These are phyloP conservation scores for Alviniconcha marisindica DNA, from an alignment of 1,140 invertebrate species.

Conservation along the genomic window DNA sequence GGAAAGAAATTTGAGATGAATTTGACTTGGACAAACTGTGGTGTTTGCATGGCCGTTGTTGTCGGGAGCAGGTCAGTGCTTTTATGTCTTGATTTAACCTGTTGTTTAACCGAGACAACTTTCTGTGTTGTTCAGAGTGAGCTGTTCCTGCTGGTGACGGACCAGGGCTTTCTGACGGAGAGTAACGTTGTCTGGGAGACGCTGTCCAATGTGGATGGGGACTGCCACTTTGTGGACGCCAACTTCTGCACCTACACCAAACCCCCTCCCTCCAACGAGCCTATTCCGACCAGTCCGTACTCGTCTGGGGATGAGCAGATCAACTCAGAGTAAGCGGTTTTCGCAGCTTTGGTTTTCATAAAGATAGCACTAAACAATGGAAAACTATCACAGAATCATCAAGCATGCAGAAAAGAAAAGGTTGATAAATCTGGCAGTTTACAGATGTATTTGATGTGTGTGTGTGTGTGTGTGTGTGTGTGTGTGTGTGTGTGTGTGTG, in stretches of 20 bases:
- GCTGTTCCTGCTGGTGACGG: conserved; percentile 80
- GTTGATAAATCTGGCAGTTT: no score
- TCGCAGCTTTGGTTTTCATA: no score
- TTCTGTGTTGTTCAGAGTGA: conserved; percentile 75
- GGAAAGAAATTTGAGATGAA: no score
- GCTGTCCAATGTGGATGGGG: conserved; percentile 80
- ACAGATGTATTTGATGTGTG: no score
- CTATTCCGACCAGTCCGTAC: conserved; percentile 53
- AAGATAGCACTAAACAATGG: no score
- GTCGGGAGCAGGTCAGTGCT: no score
- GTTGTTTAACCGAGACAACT: background rate
- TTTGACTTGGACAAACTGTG: no score
- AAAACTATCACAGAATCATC: no score
- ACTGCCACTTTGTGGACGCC: conserved; percentile 79
- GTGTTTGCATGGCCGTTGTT: no score
- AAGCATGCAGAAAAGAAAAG: no score
- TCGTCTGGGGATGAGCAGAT: conserved; percentile 77
- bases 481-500: background rate
- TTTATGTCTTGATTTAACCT: background rate
- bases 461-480: no score
- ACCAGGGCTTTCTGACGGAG: conserved; percentile 81
- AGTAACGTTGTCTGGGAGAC: conserved; percentile 81
- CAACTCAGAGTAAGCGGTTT: conserved; percentile 78
- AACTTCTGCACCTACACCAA: conserved; percentile 76
- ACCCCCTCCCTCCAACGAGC: conserved; percentile 67